Percentiles rank a stretch among this genome's conserved stretches.
Evolutionary conservation across 2,797 vertebrate species (phyloP).

Genomic region (Podarcis lilfordi): DNA sequence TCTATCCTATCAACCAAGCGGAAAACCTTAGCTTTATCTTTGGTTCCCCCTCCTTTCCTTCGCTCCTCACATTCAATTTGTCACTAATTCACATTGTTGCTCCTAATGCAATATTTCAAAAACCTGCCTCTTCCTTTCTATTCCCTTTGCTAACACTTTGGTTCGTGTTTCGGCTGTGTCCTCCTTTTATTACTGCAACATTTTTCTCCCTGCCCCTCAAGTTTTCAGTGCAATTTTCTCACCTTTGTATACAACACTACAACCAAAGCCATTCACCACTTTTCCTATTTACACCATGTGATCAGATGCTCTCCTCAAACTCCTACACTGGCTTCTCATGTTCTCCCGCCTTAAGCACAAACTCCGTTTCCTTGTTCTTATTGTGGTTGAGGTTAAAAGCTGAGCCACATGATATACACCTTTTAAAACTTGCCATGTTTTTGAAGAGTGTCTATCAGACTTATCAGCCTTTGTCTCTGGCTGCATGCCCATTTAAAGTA

Average conservation of each 20-base stretch:
- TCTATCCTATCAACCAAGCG: neutral
- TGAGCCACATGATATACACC: neutral
- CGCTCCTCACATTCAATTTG: neutral
- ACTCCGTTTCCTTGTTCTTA: neutral
- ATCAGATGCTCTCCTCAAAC: neutral
- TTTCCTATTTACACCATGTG: neutral
- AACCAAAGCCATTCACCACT: neutral
- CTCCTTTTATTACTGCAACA: neutral
- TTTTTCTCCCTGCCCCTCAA: neutral
- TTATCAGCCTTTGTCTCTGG: neutral
- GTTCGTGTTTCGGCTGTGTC: neutral
- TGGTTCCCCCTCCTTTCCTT: neutral
- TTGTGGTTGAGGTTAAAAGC: neutral
- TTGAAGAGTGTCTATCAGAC: neutral
- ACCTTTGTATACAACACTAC: no score
- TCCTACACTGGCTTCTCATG: neutral
- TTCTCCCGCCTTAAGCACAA: neutral
- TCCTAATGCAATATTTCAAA: neutral
- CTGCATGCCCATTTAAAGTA: no score
- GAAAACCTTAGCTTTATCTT: neutral
- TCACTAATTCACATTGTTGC: neutral
- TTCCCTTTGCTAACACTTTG: no score
- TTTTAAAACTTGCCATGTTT: neutral
- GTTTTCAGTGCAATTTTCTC: neutral
- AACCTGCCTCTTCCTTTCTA: neutral